Evolutionary conservation across 2,113 vertebrate genomes (phyloP).

Genomic region (Cepphus grylle): DNA sequence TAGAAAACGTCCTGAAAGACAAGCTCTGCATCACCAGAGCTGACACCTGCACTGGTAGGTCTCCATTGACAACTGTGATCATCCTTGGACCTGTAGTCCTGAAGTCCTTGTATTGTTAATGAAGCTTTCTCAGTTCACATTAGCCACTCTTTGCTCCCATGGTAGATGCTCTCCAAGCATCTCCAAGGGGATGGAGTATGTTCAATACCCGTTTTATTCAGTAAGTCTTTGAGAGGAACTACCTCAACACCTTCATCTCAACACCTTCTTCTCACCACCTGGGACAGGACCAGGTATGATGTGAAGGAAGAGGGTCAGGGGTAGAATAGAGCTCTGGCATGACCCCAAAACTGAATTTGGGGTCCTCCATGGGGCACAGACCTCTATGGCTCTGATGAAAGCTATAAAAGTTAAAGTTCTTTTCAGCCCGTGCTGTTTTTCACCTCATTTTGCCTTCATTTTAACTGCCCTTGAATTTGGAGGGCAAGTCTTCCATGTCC

Average conservation of each 20-base stretch:
- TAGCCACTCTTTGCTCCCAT: too few species aligned
- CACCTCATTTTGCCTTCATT: background rate
- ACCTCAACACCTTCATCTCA: background rate
- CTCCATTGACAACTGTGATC: fast-evolving
- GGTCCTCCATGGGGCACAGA: background rate
- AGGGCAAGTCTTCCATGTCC: background rate
- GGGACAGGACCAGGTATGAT: background rate
- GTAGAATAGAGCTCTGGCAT: background rate
- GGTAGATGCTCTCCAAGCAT: background rate
- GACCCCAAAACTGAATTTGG: background rate
- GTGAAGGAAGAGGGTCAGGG: background rate
- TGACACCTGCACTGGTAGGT: background rate
- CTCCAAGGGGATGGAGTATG: background rate
- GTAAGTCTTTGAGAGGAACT: background rate
- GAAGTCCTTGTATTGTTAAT: background rate
- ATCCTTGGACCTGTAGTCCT: background rate
- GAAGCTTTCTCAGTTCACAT: background rate
- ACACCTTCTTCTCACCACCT: background rate
- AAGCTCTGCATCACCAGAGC: background rate
- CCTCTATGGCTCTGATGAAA: background rate
- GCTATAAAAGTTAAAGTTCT: background rate
- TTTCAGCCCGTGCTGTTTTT: background rate
- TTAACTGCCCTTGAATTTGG: background rate
- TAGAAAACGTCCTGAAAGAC: background rate
- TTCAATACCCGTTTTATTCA: background rate